These are phyloP conservation scores for Rhabdornis inornatus DNA, from an alignment of 2,113 vertebrate genomes.

Conservation along the genomic window DNA sequence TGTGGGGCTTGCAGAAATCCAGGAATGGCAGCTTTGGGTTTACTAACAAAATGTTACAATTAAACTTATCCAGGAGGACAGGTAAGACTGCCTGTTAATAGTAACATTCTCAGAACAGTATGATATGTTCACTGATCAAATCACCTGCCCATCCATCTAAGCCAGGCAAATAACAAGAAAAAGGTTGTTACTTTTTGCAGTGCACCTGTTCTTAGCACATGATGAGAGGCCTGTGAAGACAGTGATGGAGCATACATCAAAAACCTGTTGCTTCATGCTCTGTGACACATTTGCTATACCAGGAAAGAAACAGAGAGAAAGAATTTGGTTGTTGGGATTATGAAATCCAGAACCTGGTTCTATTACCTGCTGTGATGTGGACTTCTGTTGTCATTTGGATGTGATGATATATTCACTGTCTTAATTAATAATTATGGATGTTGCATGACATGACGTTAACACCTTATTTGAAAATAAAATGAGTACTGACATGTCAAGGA, in stretches of 20 bases:
- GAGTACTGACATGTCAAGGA: not conserved
- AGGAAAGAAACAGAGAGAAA: not conserved
- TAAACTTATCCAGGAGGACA: not conserved
- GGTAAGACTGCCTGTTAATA: not conserved
- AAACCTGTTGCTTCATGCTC: not conserved
- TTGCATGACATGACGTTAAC: not conserved
- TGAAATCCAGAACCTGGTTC: conserved; percentile 1
- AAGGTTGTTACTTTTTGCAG: not conserved
- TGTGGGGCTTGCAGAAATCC: not conserved
- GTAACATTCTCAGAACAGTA: not conserved
- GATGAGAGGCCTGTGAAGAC: not conserved
- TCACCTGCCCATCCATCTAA: not conserved
- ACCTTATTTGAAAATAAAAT: not conserved
- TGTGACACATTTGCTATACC: not conserved
- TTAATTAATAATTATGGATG: conserved; percentile 28
- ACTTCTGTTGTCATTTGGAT: not conserved
- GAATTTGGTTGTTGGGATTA: not conserved
- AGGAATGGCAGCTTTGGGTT: not conserved
- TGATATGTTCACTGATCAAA: not conserved
- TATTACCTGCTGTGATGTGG: not conserved
- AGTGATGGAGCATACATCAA: not conserved
- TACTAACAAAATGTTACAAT: not conserved
- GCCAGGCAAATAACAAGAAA: not conserved
- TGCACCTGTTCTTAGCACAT: not conserved
- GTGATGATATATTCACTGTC: not conserved